Evolutionary conservation across 2,888 invertebrate genomes (phyloP).

Genomic region (Trissoscelio sp.): DNA sequence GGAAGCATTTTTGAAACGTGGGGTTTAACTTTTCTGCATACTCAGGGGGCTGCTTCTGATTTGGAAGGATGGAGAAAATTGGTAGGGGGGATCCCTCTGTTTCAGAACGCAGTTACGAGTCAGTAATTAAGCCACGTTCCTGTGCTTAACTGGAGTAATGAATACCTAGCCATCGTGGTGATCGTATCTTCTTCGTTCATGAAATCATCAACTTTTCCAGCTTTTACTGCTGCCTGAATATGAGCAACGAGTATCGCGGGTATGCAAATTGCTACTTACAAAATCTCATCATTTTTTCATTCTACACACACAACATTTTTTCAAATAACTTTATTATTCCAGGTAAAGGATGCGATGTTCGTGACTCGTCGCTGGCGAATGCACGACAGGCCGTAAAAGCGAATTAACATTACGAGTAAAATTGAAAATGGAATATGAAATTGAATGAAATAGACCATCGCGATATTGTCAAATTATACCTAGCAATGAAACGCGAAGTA

Average conservation of each 20-base stretch:
- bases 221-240: constrained; percentile 36
- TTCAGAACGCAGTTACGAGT: constrained; percentile 46
- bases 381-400: constrained; percentile 2
- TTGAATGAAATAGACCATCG: constrained; percentile 50
- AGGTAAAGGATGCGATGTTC: constrained; percentile 2
- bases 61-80: constrained; percentile 55
- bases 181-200: constrained; percentile 54
- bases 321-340: constrained; percentile 32
- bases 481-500: constrained; percentile 43
- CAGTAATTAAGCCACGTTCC: constrained; percentile 66
- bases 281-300: constrained; percentile 26
- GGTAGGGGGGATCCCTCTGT: constrained; percentile 22
- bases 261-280: constrained; percentile 53
- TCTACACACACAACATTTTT: constrained; percentile 1
- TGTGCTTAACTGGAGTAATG: constrained; percentile 65
- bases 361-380: constrained; percentile 1
- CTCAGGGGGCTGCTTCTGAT: constrained; percentile 24
- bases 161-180: constrained; percentile 35
- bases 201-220: constrained; percentile 50
- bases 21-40: constrained; percentile 10
- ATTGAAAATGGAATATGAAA: constrained; percentile 29
- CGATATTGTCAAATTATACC: constrained; percentile 38
- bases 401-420: constrained; percentile 7
- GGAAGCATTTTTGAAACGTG: constrained; percentile 2
- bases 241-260: constrained; percentile 10